phyloP scores from a whole-genome alignment of 30 jellyfish, hydroid and myxozoan genomes.

The Aurelia aurita region DNA sequence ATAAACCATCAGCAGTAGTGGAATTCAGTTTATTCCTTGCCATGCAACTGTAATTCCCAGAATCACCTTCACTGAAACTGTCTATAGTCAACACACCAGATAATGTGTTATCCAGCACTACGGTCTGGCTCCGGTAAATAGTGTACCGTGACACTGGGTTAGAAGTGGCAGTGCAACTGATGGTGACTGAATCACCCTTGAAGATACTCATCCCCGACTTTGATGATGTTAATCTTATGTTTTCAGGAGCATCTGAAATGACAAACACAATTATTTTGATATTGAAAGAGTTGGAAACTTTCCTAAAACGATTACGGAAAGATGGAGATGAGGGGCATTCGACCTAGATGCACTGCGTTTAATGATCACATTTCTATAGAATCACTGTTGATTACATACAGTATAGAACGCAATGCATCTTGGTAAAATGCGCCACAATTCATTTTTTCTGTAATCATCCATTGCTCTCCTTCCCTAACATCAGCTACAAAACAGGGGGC shows the following conservation, averaged over 20 bases:
- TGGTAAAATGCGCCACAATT: too few relatives aligned
- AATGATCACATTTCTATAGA: too few relatives aligned
- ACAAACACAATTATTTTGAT: too few relatives aligned
- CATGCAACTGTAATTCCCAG: conserved; percentile 60
- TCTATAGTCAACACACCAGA: conserved; percentile 34
- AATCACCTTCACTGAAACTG: conserved; percentile 11
- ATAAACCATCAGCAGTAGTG: conserved; percentile 29
- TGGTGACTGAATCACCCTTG: conserved; percentile 9
- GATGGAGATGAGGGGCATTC: too few relatives aligned
- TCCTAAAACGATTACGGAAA: too few relatives aligned
- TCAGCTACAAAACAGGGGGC: too few relatives aligned
- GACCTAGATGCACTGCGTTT: too few relatives aligned
- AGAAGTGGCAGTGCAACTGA: conserved; percentile 57
- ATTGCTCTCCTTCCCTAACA: too few relatives aligned
- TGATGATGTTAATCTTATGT: conserved; percentile 10
- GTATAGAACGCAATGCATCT: too few relatives aligned
- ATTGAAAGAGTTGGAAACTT: too few relatives aligned
- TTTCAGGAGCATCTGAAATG: conserved; percentile 57
- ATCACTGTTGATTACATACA: too few relatives aligned
- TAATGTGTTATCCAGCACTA: neutral
- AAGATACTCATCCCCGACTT: conserved; percentile 31
- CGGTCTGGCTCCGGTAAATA: conserved; percentile 23
- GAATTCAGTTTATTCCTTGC: conserved; percentile 29
- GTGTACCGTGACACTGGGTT: conserved; percentile 54
- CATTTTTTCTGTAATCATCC: too few relatives aligned